phyloP scores from a whole-genome alignment of 2,113 vertebrate genomes.

The Raja brachyura region DNA sequence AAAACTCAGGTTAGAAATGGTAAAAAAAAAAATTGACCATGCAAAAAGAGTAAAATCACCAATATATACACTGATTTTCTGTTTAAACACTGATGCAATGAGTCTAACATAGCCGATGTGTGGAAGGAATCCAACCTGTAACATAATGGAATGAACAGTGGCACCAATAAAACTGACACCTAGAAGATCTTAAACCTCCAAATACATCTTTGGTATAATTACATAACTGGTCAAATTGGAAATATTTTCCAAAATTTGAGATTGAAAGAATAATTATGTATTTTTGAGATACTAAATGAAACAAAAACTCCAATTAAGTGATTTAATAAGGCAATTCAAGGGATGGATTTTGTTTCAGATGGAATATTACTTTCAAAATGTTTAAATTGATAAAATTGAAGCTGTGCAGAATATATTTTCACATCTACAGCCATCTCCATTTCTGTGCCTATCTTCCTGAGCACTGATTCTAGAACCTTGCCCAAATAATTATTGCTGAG shows the following conservation, averaged over 20 bases:
- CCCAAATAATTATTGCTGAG: neutral
- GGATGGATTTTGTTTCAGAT: neutral
- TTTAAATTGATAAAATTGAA: conserved; percentile 9
- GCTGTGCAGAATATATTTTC: neutral
- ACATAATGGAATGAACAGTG: neutral
- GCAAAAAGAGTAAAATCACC: neutral
- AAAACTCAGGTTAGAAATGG: neutral
- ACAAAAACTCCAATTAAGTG: neutral
- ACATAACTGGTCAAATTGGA: neutral
- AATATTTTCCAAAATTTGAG: neutral
- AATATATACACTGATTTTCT: neutral
- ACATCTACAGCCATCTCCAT: neutral
- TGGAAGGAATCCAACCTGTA: neutral
- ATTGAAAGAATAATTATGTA: neutral
- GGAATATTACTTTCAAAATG: neutral
- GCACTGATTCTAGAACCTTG: neutral
- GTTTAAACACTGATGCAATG: neutral
- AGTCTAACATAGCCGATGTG: neutral
- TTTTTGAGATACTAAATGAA: neutral
- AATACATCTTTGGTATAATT: neutral
- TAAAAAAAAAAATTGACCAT: neutral
- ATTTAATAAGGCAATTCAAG: neutral
- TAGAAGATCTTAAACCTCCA: neutral
- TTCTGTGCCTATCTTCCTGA: neutral
- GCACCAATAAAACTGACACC: neutral